These are phyloP conservation scores for Listrodromus nycthemerus DNA, from an alignment of 2,888 invertebrate species.

Conservation along the genomic window DNA sequence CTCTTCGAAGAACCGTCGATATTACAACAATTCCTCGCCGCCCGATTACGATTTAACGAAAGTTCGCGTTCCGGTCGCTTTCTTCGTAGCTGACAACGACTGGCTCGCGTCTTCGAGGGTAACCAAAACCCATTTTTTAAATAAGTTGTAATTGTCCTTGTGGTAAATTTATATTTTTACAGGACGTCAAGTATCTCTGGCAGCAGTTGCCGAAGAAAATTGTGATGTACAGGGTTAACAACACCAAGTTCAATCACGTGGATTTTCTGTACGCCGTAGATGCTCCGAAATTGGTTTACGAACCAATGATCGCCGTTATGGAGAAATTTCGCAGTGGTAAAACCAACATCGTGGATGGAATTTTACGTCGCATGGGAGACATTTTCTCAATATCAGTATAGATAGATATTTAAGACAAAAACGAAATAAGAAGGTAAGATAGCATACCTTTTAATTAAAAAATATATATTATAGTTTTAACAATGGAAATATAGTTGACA, in stretches of 20 bases:
- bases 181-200: constrained; percentile 87
- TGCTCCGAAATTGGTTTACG: constrained; percentile 87
- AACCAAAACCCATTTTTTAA: constrained; percentile 70
- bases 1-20: constrained; percentile 85
- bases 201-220: constrained; percentile 85
- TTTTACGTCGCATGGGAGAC: not conserved
- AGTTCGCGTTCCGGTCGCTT: constrained; percentile 88
- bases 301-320: constrained; percentile 78
- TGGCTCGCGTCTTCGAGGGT: constrained; percentile 88
- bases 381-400: not conserved
- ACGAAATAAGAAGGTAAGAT: too few species aligned
- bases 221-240: constrained; percentile 87
- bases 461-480: too few species aligned
- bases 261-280: constrained; percentile 90
- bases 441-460: too few species aligned
- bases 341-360: not conserved
- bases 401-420: not conserved
- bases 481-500: too few species aligned
- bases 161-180: constrained; percentile 70
- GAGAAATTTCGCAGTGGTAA: constrained; percentile 13
- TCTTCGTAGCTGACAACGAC: constrained; percentile 90
- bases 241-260: constrained; percentile 89
- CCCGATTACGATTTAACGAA: constrained; percentile 88
- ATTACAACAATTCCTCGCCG: constrained; percentile 87
- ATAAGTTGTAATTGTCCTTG: not conserved